Evolutionary conservation across 2,888 invertebrate genomes (phyloP), one percentile per base, ranked within the genome.

Genomic region (Caenorhabditis sp.): DNA sequence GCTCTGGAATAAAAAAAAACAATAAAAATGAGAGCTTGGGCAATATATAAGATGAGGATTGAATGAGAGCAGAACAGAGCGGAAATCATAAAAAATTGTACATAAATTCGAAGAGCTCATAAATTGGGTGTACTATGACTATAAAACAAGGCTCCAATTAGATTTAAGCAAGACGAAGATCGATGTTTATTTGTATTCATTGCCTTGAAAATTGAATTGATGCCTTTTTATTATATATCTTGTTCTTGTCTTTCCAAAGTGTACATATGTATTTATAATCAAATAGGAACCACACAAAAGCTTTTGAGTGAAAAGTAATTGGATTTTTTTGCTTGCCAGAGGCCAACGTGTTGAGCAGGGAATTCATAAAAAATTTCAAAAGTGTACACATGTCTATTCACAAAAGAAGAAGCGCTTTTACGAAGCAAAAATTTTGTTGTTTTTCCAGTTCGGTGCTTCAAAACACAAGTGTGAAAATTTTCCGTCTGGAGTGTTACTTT

Each of bases 1-100:
- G 64, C 60, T 72, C 72, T 72, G 67, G 14, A 53, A 66, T 49
- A 66, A 66, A 51, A 51, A 8, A 51, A n/a, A 21, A 19, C 14
- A 24, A 62, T 17, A 27, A 21, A 53, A 27, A 19, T 26, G 6
- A 51, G 21, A 50, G 26, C n/a, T n/a, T 58, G 4, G 31, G 31
- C 31, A 31, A 31, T 31, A 31, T 31, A 31, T 6, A 31, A 31
- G 31, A 31, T 31, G 31, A 31, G 31, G 31, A 31, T 31, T 10
- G 31, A 19, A 49, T 24, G 43, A 23, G 66, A 26, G 51, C 21
- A 23, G 51, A n/a, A 23, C 10, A 10, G 51, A 23, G 51, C 21
- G 10, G 21, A 51, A 51, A 51, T 43, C 43, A 43, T 43, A 43
- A 43, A 43, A 43, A 43, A 43, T 10, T 43, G 31, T 31, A 31